phyloP scores from a whole-genome alignment of 1,140 invertebrate species.

The Battus philenor region DNA sequence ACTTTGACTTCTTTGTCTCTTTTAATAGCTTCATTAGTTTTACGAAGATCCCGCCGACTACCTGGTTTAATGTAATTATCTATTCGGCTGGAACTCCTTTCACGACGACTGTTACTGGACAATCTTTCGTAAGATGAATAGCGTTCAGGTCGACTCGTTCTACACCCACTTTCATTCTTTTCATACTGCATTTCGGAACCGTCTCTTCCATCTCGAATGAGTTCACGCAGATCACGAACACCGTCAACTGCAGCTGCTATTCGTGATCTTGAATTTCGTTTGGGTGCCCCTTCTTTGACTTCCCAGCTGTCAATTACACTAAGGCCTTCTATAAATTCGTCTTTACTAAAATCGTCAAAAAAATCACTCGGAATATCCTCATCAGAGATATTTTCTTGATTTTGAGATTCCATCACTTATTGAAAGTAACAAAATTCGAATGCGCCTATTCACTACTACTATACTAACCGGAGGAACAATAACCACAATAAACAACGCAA shows the following conservation, averaged over 20 bases:
- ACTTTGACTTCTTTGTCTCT: slow-evolving; percentile 65
- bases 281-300: slow-evolving; percentile 26
- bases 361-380: slow-evolving; percentile 69
- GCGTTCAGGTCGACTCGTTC: not conserved
- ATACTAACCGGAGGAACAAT: no score
- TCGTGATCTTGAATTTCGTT: slow-evolving; percentile 14
- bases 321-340: slow-evolving; percentile 65
- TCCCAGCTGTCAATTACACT: slow-evolving; percentile 66
- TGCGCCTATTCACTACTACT: no score
- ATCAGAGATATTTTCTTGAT: slow-evolving; percentile 33
- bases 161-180: not conserved
- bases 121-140: not conserved
- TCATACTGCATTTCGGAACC: slow-evolving; percentile 5
- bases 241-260: slow-evolving; percentile 32
- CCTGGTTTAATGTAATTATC: slow-evolving; percentile 55
- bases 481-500: no score
- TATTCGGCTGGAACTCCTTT: slow-evolving; percentile 21
- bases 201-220: slow-evolving; percentile 30
- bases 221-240: slow-evolving; percentile 43
- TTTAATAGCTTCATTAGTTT: slow-evolving; percentile 62
- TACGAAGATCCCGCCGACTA: slow-evolving; percentile 56
- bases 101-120: not conserved
- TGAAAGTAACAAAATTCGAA: not conserved
- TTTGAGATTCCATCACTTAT: slow-evolving; percentile 25
- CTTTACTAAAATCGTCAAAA: slow-evolving; percentile 65